phyloP scores from a whole-genome alignment of 2,113 vertebrate species.

The Clarias batrachus region DNA sequence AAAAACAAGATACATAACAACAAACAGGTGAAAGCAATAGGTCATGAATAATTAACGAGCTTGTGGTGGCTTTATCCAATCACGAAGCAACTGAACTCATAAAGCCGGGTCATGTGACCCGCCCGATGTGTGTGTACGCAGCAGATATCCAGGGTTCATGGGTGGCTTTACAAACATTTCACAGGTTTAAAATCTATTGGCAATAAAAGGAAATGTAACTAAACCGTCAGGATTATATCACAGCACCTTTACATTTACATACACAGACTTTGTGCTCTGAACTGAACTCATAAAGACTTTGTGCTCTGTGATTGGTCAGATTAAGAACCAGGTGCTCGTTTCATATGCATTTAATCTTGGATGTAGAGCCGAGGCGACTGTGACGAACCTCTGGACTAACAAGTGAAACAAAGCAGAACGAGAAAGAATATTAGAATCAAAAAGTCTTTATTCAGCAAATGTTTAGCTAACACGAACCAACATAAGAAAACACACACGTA shows the following conservation, averaged over 20 bases:
- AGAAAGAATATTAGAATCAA: not conserved
- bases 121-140: not conserved
- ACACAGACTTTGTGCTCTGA: not conserved
- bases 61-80: not conserved
- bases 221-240: not conserved
- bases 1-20: not conserved
- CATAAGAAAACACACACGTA: not conserved
- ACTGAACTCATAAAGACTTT: too few species aligned
- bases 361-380: not conserved
- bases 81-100: not conserved
- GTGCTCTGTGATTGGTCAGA: not conserved
- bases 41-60: not conserved
- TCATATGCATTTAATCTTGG: not conserved
- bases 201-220: not conserved
- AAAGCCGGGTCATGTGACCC: not conserved
- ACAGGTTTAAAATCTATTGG: too few species aligned
- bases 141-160: not conserved
- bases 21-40: not conserved
- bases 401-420: not conserved
- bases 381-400: not conserved
- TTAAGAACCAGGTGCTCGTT: not conserved
- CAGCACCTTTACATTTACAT: not conserved
- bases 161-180: too few species aligned
- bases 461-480: not conserved
- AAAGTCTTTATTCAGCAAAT: not conserved